Percentiles rank a stretch among this genome's conserved stretches.
Evolutionary conservation across 2,113 vertebrate species (phyloP).

Genomic region (Paracanthobrama guichenoti): DNA sequence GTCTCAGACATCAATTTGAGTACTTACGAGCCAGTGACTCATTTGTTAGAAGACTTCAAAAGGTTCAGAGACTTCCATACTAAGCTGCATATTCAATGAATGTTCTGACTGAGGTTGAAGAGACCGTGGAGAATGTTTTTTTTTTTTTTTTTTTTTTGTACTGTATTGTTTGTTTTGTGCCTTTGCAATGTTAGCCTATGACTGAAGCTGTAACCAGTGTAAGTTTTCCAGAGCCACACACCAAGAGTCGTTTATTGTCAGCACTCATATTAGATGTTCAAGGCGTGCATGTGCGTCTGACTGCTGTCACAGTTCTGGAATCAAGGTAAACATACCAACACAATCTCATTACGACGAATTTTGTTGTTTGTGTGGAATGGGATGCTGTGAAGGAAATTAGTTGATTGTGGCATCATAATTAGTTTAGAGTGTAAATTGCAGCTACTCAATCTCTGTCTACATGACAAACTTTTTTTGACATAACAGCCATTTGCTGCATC

Average conservation of each 20-base stretch:
- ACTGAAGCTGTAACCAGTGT: background rate
- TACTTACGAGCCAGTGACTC: slow-evolving; percentile 28
- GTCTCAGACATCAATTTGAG: slow-evolving; percentile 52
- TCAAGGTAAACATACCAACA: slow-evolving; percentile 2
- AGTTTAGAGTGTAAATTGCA: slow-evolving; percentile 33
- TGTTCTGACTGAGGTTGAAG: slow-evolving; percentile 10
- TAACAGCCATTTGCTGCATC: background rate
- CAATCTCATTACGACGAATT: background rate
- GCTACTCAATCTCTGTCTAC: background rate
- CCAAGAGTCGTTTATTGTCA: background rate
- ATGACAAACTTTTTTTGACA: background rate
- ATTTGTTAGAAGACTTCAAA: slow-evolving; percentile 43
- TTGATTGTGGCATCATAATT: slow-evolving; percentile 26
- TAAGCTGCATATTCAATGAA: slow-evolving; percentile 31
- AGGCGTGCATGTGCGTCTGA: background rate
- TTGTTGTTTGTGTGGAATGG: background rate
- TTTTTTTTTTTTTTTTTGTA: background rate
- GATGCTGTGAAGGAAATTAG: slow-evolving; percentile 23
- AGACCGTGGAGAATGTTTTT: background rate
- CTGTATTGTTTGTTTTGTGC: slow-evolving; percentile 18
- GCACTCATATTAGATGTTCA: background rate
- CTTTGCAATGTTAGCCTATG: slow-evolving; percentile 8
- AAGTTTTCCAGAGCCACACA: background rate
- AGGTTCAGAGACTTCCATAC: slow-evolving; percentile 14
- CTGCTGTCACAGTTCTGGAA: background rate